Percentiles rank a stretch among this genome's conserved stretches.
Evolutionary conservation across 2,113 vertebrate genomes (phyloP).

Genomic region (Panthera tigris): DNA sequence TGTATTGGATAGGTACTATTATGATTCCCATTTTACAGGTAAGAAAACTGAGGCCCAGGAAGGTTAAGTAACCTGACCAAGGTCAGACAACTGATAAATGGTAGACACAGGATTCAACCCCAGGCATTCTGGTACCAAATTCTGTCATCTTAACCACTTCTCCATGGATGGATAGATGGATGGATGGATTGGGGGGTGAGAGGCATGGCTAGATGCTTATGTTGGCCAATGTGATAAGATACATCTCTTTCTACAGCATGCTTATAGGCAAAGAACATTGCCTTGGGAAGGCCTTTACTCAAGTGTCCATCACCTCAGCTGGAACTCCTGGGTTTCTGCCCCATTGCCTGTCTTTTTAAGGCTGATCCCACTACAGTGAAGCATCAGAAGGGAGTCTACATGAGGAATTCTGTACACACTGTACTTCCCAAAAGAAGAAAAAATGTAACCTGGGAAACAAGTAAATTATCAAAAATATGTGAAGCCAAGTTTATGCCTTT

Average conservation of each 20-base stretch:
- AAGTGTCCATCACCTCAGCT: neutral
- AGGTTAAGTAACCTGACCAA: neutral
- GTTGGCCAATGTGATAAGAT: neutral
- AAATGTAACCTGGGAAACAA: neutral
- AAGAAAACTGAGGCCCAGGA: neutral
- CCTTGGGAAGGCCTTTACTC: neutral
- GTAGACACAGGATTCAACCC: neutral
- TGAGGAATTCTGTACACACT: neutral
- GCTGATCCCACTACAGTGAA: neutral
- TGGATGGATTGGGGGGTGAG: neutral
- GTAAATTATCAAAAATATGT: neutral
- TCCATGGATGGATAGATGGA: neutral
- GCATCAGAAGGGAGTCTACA: neutral
- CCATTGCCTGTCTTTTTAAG: neutral
- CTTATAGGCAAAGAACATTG: neutral
- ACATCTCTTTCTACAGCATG: neutral
- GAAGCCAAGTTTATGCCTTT: neutral
- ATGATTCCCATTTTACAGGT: neutral
- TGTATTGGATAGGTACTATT: neutral
- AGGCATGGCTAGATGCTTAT: neutral
- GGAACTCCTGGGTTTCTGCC: neutral
- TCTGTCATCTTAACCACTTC: neutral
- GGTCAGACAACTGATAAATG: neutral
- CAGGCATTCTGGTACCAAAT: neutral
- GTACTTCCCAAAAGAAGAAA: neutral